Conservation (phyloP, 2,797 vertebrate genomes). For the Muscicapa comitata region DNA sequence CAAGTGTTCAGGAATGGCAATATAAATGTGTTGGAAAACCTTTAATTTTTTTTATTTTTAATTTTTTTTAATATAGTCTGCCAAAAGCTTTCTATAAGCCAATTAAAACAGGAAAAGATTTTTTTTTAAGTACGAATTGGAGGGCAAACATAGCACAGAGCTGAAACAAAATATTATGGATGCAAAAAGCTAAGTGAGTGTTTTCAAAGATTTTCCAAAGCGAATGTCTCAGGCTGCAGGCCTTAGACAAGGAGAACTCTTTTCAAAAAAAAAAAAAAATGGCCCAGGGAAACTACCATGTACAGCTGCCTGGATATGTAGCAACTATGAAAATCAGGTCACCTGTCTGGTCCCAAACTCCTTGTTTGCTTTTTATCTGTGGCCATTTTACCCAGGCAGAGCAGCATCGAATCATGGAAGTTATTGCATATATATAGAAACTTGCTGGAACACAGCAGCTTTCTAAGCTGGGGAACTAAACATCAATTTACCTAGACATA, state of each 20-base stretch:
- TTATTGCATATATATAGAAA: neutral
- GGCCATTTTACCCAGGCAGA: neutral
- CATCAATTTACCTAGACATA: neutral
- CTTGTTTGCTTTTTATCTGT: neutral
- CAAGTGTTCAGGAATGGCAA: neutral
- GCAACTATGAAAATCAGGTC: neutral
- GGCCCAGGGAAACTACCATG: neutral
- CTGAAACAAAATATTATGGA: neutral
- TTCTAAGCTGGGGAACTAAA: neutral
- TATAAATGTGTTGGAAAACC: neutral
- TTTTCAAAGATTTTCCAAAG: neutral
- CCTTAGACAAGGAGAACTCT: neutral
- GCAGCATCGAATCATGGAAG: neutral
- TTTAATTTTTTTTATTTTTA: neutral
- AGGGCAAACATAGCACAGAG: neutral
- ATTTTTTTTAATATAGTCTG: neutral
- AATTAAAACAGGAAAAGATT: neutral
- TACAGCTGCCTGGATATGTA: neutral
- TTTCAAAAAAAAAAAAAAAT: neutral
- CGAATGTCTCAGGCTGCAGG: neutral
- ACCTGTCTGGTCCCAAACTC: neutral
- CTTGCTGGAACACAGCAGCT: neutral
- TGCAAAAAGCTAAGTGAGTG: neutral
- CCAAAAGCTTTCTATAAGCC: neutral
- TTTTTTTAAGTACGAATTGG: neutral